Evolutionary conservation across 2,797 vertebrate genomes (phyloP).

Genomic region (Mus minutoides): DNA sequence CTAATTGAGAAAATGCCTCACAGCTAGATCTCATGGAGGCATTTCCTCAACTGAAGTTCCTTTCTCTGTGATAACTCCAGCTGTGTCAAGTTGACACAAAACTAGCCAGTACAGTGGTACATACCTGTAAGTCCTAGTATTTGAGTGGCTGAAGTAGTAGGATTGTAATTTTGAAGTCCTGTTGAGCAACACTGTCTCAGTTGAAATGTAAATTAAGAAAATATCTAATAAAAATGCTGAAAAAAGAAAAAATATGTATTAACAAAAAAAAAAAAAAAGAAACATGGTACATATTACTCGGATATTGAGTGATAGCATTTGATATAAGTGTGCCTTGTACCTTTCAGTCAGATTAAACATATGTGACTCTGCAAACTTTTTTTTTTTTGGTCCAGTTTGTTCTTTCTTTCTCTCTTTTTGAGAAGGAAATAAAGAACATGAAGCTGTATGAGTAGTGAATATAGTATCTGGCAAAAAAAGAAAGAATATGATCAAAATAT

Average conservation of each 20-base stretch:
- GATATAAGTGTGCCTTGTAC: too few relatives aligned
- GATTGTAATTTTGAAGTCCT: neutral
- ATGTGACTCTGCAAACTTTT: neutral
- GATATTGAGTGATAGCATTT: neutral
- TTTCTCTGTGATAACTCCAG: too few relatives aligned
- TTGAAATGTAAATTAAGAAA: too few relatives aligned
- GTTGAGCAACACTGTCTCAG: neutral
- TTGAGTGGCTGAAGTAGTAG: neutral
- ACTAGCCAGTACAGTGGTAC: neutral
- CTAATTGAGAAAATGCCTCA: too few relatives aligned
- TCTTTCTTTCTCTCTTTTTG: neutral
- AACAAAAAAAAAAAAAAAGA: too few relatives aligned
- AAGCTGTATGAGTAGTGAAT: neutral
- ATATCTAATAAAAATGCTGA: too few relatives aligned
- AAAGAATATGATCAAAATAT: neutral
- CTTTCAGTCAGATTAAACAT: neutral
- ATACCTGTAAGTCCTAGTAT: neutral
- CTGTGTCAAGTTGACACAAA: too few relatives aligned
- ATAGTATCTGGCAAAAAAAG: neutral
- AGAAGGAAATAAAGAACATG: neutral
- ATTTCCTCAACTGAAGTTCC: too few relatives aligned
- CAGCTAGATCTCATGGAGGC: too few relatives aligned
- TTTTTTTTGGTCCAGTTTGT: neutral
- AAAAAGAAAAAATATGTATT: too few relatives aligned
- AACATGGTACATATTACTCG: neutral